Evolutionary conservation across 2,797 vertebrate species (phyloP), one percentile per base, ranked within the genome.

Genomic region (Pristis pectinata): DNA sequence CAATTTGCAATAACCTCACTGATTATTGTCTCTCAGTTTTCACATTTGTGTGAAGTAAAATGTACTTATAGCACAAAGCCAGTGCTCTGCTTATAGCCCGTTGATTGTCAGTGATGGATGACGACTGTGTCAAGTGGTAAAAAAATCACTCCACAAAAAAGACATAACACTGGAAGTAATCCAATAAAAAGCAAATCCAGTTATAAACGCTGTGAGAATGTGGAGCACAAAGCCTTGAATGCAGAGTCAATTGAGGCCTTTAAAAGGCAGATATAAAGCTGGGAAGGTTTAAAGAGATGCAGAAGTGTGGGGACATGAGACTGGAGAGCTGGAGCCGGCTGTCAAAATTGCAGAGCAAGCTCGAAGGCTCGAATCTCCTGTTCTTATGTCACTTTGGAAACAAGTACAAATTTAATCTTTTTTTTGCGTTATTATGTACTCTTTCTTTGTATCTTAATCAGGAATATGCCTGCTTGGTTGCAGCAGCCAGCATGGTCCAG

Each of bases 21-120:
- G 53, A 87, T 34, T 87, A 53, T 34, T n/a, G 30, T 34, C 59
- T 80, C 83, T 87, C 27, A 17, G 53, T 34, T 59, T 30, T 34
- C 83, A 87, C 27, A 34, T 87, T 87, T 87, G 49, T 59, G 83
- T 87, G 53, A 56, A 59, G 83, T 34, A 53, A 87, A 87, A 87
- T 30, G 10, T 10, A 49, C 44, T 83, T 37, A 19, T 30, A 11
- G 56, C 44, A 85, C 9, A 85, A 85, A 85, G 24, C 10, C 49
- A 22, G 24, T 19, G 8, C 79, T 49, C 49, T 56, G 80, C 49
- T 53, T 83, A 19, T 10, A 53, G 44, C 80, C 44, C 2, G 49
- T 15, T 56, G 53, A 44, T 80, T 80, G 3, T 44, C 15, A 53
- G 49, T 30, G 24, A 85, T 56, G 24, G 37, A 82, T 49, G 79